Percentiles rank a stretch among this genome's conserved stretches.
phyloP scores from a whole-genome alignment of 2,113 vertebrate genomes.

The Charina bottae region DNA sequence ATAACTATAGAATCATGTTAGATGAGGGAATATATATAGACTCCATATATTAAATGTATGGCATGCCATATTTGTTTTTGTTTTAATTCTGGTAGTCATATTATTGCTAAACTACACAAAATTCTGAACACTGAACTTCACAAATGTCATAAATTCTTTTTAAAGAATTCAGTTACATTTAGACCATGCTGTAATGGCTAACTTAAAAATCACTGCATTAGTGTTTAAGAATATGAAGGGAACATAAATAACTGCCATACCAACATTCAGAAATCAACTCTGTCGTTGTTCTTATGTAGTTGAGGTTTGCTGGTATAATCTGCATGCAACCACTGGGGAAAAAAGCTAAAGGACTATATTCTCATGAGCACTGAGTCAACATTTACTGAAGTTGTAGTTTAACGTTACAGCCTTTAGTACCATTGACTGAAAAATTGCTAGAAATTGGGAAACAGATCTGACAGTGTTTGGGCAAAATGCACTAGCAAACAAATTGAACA shows the following conservation, averaged over 20 bases:
- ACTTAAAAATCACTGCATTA: not conserved
- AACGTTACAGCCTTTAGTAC: not conserved
- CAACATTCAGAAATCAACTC: not conserved
- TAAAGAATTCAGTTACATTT: not conserved
- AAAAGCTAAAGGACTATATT: not conserved
- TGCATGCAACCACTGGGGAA: not conserved
- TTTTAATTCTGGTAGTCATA: not conserved
- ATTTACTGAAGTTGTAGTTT: not conserved
- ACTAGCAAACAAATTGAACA: not conserved
- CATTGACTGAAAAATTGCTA: not conserved
- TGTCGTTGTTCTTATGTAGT: not conserved
- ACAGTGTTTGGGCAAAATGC: not conserved
- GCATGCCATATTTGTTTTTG: not conserved
- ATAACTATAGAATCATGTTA: slow-evolving; percentile 4
- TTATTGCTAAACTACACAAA: not conserved
- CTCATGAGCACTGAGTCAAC: not conserved
- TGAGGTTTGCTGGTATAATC: not conserved
- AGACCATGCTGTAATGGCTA: not conserved
- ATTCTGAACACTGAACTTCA: not conserved
- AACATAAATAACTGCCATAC: not conserved
- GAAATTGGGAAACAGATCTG: not conserved
- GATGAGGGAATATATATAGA: not conserved
- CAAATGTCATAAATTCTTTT: not conserved
- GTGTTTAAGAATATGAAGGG: not conserved
- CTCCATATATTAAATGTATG: not conserved